phyloP scores from a whole-genome alignment of 1,140 invertebrate species.

The Drosophila ironensis region DNA sequence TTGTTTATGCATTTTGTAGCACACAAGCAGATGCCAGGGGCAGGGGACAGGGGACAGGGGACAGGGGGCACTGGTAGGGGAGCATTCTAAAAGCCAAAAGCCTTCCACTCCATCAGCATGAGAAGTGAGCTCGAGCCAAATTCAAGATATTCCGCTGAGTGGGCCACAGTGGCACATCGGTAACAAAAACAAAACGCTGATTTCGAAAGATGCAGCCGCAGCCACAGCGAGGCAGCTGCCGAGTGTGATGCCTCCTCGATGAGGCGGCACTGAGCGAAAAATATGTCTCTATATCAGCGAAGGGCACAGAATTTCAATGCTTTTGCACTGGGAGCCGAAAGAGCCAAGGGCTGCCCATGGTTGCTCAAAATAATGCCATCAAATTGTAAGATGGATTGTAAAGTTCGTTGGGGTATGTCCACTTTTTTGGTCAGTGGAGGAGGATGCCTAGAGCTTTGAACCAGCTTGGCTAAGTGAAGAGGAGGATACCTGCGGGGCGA shows the following conservation, averaged over 20 bases:
- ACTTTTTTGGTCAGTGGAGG: not conserved
- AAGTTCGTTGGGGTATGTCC: no score
- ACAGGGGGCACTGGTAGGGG: no score
- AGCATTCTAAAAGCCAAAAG: constrained; percentile 60
- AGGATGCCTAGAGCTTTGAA: constrained; percentile 21
- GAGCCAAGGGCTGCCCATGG: no score
- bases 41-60: not conserved
- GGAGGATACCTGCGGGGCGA: not conserved
- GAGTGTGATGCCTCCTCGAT: constrained; percentile 38
- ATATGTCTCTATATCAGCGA: no score
- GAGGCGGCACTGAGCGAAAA: no score
- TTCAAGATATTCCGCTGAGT: constrained; percentile 49
- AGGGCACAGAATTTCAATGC: no score
- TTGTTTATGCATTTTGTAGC: constrained; percentile 78
- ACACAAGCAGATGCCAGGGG: constrained; percentile 19
- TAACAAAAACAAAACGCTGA: constrained; percentile 42
- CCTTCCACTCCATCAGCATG: constrained; percentile 72
- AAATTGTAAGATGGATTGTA: no score
- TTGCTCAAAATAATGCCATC: no score
- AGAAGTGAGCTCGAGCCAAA: constrained; percentile 61
- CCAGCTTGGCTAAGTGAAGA: constrained; percentile 23
- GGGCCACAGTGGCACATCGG: constrained; percentile 53
- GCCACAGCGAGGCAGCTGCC: constrained; percentile 20
- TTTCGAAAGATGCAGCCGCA: constrained; percentile 41
- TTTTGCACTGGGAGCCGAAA: constrained; percentile 16